Conservation (phyloP, 2,113 vertebrate species). For the Lophochroa leadbeateri region DNA sequence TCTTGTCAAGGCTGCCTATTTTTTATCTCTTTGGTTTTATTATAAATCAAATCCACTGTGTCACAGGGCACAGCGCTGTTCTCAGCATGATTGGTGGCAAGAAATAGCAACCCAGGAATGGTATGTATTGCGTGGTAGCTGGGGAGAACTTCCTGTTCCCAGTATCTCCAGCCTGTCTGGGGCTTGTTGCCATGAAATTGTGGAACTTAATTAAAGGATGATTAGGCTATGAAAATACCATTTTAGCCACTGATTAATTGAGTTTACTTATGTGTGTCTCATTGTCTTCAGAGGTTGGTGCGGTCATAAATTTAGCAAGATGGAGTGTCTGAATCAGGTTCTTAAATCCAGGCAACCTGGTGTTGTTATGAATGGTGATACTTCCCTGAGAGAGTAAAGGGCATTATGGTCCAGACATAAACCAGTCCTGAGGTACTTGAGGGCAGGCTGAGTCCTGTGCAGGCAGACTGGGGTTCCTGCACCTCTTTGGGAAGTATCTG, state of each 20-base stretch:
- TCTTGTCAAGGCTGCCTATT: conserved; percentile 3
- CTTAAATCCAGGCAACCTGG: neutral
- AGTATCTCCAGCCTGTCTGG: neutral
- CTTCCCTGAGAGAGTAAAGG: neutral
- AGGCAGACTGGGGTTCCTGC: neutral
- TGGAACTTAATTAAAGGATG: neutral
- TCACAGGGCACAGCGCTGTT: neutral
- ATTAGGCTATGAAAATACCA: neutral
- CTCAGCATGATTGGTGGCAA: neutral
- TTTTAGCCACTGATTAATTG: neutral
- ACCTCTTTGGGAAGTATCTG: neutral
- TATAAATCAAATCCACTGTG: neutral
- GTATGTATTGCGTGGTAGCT: neutral
- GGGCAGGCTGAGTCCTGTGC: neutral
- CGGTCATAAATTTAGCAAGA: neutral
- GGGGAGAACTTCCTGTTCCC: conserved; percentile 12
- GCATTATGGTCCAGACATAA: neutral
- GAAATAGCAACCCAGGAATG: neutral
- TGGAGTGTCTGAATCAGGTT: neutral
- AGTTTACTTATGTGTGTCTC: neutral
- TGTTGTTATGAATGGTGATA: neutral
- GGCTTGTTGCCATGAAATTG: neutral
- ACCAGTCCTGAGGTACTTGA: neutral
- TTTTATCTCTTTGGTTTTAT: conserved; percentile 7
- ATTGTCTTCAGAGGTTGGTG: neutral